Evolutionary conservation across 1,140 invertebrate species (phyloP), one percentile per base, ranked within the genome.

Genomic region (Drosophila truncata): DNA sequence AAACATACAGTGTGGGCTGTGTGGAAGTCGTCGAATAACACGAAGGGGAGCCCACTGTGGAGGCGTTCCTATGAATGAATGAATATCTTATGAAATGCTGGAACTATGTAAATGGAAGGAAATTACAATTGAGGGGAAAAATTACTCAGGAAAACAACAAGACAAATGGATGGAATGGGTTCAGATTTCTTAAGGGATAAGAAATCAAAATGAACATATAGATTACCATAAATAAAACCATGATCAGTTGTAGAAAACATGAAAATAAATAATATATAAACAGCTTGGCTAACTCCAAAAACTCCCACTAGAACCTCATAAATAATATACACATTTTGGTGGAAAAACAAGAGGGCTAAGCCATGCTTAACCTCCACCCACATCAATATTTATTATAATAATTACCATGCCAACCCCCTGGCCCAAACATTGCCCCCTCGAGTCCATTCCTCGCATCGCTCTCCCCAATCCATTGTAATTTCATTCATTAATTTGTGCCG

Each of bases 401-500:
- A 76, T 77, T 76, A 64, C 47, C 64, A 66, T 27, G 64, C 42
- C 64, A 33, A 67, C 47, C 47, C 63, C 47, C 37, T 20, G 60
- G 35, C 35, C 37, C 67, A 44, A 69, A 44, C 49, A 55, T 20
- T 42, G 18, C 18, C 18, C 62, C 42, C 27, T 46, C 49, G 9
- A 25, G 20, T 8, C 33, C 52, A 67, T 20, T 42, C 37, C 31
- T 35, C n/a, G 16, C 10, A 29, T 29, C 27, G 25, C 25, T 31
- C 11, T 18, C 39, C 35, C 11, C 18, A 0, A 37, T 37, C 25
- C 50, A 55, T 62, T 76, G 70, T 87, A 86, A 86, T 88, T 80
- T 27, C 80, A 78, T 83, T 80, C 80, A 87, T 88, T 88, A 87
- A 78, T 80, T 90, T 88, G 80, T 87, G 85, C 78, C 77, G 77